Conservation (phyloP, 1,140 invertebrate species). For the Caenorhabditis tropicalis region DNA sequence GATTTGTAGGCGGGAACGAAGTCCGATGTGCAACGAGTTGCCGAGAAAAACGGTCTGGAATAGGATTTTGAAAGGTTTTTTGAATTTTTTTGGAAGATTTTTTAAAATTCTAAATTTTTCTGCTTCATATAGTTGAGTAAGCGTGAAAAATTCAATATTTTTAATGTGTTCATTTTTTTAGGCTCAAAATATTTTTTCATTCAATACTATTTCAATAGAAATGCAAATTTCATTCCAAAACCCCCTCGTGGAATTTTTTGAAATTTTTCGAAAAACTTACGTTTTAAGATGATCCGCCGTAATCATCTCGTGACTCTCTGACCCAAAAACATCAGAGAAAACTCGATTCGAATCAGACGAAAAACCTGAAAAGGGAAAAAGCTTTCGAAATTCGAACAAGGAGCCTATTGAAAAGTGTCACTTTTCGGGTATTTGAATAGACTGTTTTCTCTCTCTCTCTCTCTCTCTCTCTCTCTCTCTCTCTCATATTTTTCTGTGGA, state of each 20-base stretch:
- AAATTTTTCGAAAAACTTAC: too few relatives aligned
- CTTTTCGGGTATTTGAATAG: constrained; percentile 12
- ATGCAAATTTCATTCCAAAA: too few relatives aligned
- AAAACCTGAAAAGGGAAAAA: background rate
- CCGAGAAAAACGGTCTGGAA: constrained; percentile 13
- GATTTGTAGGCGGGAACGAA: constrained; percentile 17
- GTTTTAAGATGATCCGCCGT: constrained; percentile 15
- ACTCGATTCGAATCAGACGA: background rate
- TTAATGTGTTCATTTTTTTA: too few relatives aligned
- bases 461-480: too few relatives aligned
- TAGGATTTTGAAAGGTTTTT: background rate
- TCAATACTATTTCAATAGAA: too few relatives aligned
- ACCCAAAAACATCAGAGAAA: background rate
- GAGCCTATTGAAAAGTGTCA: background rate
- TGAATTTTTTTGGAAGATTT: background rate
- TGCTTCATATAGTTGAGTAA: too few relatives aligned
- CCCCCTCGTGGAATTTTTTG: too few relatives aligned
- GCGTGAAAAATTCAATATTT: too few relatives aligned
- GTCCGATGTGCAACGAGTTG: background rate
- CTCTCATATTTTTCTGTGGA: background rate
- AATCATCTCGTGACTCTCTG: constrained; percentile 2
- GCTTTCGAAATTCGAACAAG: constrained; percentile 11
- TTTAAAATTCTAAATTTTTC: background rate
- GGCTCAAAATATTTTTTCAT: too few relatives aligned
- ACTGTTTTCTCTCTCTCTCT: too few relatives aligned